Conservation (phyloP, 1,140 invertebrate species). For the Pseudomyrmex sp. region DNA sequence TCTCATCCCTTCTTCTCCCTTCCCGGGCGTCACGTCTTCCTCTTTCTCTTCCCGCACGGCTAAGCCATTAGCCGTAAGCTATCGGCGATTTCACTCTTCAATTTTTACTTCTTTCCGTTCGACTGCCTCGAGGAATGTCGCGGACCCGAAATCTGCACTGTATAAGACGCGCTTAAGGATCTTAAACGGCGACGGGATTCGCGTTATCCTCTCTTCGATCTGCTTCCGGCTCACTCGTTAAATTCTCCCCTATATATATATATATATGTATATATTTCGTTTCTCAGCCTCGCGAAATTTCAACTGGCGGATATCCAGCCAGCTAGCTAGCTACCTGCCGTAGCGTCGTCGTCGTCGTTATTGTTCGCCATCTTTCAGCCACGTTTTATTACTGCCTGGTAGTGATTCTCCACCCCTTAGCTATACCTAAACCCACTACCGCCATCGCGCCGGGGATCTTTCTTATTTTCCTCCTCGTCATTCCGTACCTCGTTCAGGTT, state of each 20-base stretch:
- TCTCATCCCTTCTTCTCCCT: too few relatives aligned
- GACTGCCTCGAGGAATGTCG: neutral
- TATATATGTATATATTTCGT: conserved; percentile 44
- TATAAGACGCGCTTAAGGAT: conserved; percentile 14
- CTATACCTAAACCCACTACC: conserved; percentile 21
- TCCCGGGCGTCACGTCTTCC: neutral
- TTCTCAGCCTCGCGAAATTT: conserved; percentile 51
- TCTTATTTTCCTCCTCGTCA: conserved; percentile 57
- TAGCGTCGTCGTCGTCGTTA: conserved; percentile 25
- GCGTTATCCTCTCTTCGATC: conserved; percentile 12
- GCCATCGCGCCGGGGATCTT: conserved; percentile 22
- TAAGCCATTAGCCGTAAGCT: neutral
- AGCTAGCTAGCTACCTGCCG: conserved; percentile 38
- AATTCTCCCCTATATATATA: neutral
- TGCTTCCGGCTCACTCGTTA: neutral
- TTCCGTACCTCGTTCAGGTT: conserved; percentile 51
- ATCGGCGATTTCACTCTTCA: neutral
- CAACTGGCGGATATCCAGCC: conserved; percentile 47
- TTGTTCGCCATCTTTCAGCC: conserved; percentile 59
- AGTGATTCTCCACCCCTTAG: neutral
- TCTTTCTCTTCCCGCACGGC: neutral
- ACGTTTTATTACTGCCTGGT: conserved; percentile 56
- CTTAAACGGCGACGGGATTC: neutral
- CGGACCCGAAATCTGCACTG: neutral
- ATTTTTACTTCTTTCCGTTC: conserved; percentile 46